Evolutionary conservation across 2,113 vertebrate species (phyloP).

Genomic region (Campylomormyrus tamandua): DNA sequence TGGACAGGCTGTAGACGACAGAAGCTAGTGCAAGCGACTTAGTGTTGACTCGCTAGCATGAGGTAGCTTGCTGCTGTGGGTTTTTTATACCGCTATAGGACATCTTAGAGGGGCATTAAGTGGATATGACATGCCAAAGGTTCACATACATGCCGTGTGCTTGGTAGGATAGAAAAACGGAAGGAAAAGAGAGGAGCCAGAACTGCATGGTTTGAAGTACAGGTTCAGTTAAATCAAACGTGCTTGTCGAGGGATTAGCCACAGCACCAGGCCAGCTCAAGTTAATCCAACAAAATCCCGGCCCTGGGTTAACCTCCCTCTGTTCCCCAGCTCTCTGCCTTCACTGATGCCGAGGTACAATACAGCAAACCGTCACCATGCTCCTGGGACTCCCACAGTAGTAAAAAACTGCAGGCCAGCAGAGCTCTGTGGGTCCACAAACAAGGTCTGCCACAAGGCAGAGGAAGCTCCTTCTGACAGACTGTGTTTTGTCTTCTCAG

Average conservation of each 20-base stretch:
- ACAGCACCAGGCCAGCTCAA: background rate
- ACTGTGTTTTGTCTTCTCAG: background rate
- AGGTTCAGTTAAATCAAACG: slow-evolving; percentile 6
- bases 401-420: background rate
- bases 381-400: background rate
- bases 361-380: background rate
- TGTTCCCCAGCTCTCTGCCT: background rate
- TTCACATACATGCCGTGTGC: background rate
- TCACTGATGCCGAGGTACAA: background rate
- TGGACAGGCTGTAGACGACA: background rate
- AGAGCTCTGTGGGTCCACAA: background rate
- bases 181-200: background rate
- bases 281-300: slow-evolving; percentile 7
- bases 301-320: slow-evolving; percentile 3
- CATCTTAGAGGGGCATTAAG: background rate
- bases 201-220: background rate
- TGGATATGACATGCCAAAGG: background rate
- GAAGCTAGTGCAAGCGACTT: background rate
- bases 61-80: background rate
- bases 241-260: slow-evolving; percentile 12
- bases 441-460: background rate
- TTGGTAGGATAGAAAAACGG: background rate
- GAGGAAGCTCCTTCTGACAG: background rate
- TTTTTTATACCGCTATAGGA: background rate
- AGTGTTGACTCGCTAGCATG: background rate